These are phyloP conservation scores for Acyrthosiphon pisum DNA, from an alignment of 1,140 invertebrate species.

Conservation along the genomic window DNA sequence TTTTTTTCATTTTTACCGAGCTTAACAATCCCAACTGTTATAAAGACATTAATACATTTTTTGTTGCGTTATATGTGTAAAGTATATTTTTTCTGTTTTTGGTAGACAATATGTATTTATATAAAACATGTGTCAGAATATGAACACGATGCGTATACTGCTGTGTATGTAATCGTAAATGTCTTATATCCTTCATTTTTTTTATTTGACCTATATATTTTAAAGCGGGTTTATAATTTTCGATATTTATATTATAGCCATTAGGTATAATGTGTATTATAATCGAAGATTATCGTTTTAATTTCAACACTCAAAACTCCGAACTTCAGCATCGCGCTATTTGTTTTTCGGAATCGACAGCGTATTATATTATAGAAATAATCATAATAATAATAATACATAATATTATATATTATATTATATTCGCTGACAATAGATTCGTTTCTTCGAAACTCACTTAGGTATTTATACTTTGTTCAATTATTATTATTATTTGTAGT, in stretches of 20 bases:
- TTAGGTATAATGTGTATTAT: not conserved
- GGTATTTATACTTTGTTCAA: not conserved
- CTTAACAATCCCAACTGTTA: not conserved
- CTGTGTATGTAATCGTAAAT: not conserved
- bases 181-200: not conserved
- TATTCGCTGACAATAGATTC: not conserved
- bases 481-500: constrained; percentile 18
- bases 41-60: not conserved
- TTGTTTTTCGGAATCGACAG: not conserved
- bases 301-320: not conserved
- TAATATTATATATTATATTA: not conserved
- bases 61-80: not conserved
- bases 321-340: not conserved
- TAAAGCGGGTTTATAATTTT: not conserved
- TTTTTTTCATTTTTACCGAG: not conserved
- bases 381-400: not conserved
- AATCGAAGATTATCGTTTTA: not conserved
- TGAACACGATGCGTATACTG: not conserved
- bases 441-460: not conserved
- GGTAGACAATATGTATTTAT: not conserved
- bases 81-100: not conserved
- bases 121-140: not conserved
- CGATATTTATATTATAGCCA: not conserved
- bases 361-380: not conserved
- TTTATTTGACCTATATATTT: constrained; percentile 10